phyloP scores from a whole-genome alignment of 2,797 vertebrate species.

The Enteromius treurensis region DNA sequence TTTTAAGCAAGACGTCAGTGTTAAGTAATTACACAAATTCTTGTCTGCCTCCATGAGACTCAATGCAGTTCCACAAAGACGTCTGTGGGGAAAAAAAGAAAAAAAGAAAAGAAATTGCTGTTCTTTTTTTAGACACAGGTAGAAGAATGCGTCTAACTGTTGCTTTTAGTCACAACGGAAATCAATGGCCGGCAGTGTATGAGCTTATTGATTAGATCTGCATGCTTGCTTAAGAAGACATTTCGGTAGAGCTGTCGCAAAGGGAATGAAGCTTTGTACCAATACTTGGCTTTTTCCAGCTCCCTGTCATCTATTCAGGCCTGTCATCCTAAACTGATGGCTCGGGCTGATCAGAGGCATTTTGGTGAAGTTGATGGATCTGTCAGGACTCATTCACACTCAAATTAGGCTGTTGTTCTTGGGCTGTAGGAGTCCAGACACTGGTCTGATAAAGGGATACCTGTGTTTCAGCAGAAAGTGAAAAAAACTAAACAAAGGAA shows the following conservation, averaged over 20 bases:
- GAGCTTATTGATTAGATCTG: conserved; percentile 48
- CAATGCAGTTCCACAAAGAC: not conserved
- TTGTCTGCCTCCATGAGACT: conserved; percentile 7
- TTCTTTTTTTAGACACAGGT: conserved; percentile 40
- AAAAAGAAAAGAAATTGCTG: not conserved
- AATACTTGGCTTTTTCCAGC: conserved; percentile 30
- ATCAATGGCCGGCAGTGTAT: conserved; percentile 44
- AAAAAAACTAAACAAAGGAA: not conserved
- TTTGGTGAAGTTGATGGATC: conserved; percentile 38
- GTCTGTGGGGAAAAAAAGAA: not conserved
- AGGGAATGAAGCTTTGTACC: conserved; percentile 3
- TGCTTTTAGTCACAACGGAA: conserved; percentile 32
- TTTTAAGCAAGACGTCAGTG: not conserved
- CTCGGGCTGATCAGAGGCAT: conserved; percentile 13
- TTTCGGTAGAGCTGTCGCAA: conserved; percentile 27
- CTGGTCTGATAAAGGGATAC: conserved; percentile 14
- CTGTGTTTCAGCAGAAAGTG: not conserved
- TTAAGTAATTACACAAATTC: not conserved
- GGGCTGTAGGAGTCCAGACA: not conserved
- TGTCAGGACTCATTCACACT: conserved; percentile 31
- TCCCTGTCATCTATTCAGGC: conserved; percentile 33
- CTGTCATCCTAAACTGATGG: conserved; percentile 42
- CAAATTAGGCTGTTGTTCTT: conserved; percentile 4
- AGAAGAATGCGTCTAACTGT: conserved; percentile 41
- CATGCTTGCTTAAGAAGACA: conserved; percentile 46